Conservation (phyloP, 1,140 invertebrate genomes). For the Cheumatopsyche charites region DNA sequence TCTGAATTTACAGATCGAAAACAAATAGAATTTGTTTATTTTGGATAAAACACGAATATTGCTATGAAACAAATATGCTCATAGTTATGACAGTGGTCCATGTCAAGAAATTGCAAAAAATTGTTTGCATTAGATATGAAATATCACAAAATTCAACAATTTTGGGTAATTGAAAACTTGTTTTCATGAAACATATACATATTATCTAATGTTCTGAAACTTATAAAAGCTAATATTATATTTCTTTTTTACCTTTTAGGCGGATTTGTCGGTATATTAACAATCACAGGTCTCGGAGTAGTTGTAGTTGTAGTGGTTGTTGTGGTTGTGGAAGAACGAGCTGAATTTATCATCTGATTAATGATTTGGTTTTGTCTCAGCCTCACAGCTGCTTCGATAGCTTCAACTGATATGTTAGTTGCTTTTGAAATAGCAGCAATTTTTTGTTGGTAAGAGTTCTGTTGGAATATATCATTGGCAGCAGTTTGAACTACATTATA, state of each 20-base stretch:
- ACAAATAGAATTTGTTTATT: too few relatives aligned
- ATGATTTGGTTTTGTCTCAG: slow-evolving; percentile 71
- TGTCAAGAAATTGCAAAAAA: too few relatives aligned
- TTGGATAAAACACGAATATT: too few relatives aligned
- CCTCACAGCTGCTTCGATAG: slow-evolving; percentile 73
- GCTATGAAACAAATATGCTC: too few relatives aligned
- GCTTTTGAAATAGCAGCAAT: slow-evolving; percentile 63
- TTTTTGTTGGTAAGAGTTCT: slow-evolving; percentile 53
- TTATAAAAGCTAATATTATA: neutral
- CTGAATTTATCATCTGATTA: slow-evolving; percentile 62
- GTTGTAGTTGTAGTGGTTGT: slow-evolving; percentile 60
- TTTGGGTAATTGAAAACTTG: too few relatives aligned
- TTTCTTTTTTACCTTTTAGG: slow-evolving; percentile 50
- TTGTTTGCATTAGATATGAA: too few relatives aligned
- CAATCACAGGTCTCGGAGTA: slow-evolving; percentile 53
- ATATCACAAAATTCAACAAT: too few relatives aligned
- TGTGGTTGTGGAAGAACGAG: slow-evolving; percentile 57
- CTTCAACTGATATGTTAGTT: slow-evolving; percentile 76
- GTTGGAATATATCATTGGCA: slow-evolving; percentile 54
- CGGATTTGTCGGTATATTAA: slow-evolving; percentile 49
- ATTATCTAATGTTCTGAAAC: too few relatives aligned
- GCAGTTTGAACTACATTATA: slow-evolving; percentile 58
- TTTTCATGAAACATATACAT: too few relatives aligned
- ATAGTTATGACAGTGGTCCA: too few relatives aligned
- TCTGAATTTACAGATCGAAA: too few relatives aligned